Base-by-base conservation (phyloP, 1,140 invertebrate genomes). In the Drosophila bifasciata region DNA sequence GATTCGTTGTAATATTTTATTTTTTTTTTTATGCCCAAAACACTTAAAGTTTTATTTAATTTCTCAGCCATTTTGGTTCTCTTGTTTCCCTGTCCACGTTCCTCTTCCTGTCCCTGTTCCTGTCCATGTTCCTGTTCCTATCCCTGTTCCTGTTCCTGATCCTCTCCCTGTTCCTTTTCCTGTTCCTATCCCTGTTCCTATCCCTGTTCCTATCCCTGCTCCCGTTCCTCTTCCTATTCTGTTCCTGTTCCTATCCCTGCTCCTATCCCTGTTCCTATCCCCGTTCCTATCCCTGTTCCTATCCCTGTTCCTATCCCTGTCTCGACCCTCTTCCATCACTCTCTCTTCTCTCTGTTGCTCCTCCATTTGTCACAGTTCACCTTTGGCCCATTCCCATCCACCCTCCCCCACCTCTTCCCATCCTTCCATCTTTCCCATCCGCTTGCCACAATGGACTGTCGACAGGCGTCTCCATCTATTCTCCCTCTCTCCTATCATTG, bases 281-380 rank as follows among this genome's bases (percentile, higher is more conserved):
- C n/a, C n/a, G n/a, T n/a, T n/a, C n/a, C n/a, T n/a, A n/a, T n/a
- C n/a, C n/a, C n/a, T n/a, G n/a, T n/a, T n/a, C n/a, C n/a, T n/a
- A n/a, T n/a, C n/a, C n/a, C n/a, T n/a, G 11, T 32, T 32, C 28
- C 3, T 32, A 9, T 32, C 8, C 39, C 39, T 9, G 9, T 13
- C 13, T 45, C n/a, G 9, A 9, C 13, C 44, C 48, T 55, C 19
- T 64, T 68, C 63, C 55, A 56, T 56, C 56, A 40, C 66, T 68
- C 23, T 43, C 17, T 39, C n/a, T n/a, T n/a, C n/a, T 36, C 46
- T 53, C 55, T 48, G n/a, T 25, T 43, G 19, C 8, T 17, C 66
- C 66, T 56, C 68, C 63, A 69, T 69, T 69, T 69, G 63, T 69
- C 66, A 68, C 25, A 36, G 58, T 55, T 72, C 68, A 72, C 57